Conservation (phyloP, 2,888 invertebrate genomes). For the Drosophila gaucha region DNA sequence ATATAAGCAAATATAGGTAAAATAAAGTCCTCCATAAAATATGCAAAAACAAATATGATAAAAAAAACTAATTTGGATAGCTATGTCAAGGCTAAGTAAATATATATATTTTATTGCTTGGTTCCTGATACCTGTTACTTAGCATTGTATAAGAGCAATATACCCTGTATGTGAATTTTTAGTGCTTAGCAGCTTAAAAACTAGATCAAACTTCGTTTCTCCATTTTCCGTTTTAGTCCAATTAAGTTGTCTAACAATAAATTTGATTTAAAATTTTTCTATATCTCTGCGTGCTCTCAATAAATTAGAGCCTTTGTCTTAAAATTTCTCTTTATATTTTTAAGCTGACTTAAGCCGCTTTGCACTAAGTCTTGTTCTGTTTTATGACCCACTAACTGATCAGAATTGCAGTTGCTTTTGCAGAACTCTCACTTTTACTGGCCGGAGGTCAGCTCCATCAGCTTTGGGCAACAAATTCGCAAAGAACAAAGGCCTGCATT, state of each 20-base stretch:
- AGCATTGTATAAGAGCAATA: too few species aligned
- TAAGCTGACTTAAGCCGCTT: constrained; percentile 35
- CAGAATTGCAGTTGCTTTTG: constrained; percentile 45
- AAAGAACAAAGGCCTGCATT: constrained; percentile 39
- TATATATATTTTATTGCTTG: too few species aligned
- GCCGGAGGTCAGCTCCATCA: constrained; percentile 18
- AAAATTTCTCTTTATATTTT: background rate
- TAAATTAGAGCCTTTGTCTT: constrained; percentile 6
- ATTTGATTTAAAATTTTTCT: background rate
- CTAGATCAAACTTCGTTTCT: too few species aligned
- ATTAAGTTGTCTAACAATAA: background rate
- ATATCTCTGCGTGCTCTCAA: too few species aligned
- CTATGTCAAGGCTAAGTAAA: too few species aligned
- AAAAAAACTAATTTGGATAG: too few species aligned
- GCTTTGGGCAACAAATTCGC: constrained; percentile 50
- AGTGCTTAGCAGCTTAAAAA: too few species aligned
- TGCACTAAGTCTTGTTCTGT: constrained; percentile 25
- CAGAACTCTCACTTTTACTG: constrained; percentile 55
- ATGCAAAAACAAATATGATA: too few species aligned
- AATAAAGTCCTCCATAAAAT: too few species aligned
- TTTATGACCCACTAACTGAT: constrained; percentile 46
- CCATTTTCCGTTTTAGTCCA: background rate
- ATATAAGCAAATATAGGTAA: too few species aligned
- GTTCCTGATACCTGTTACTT: too few species aligned
- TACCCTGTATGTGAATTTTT: too few species aligned